A percentile compares a stretch with the other conserved stretches of the same genome.
These are phyloP conservation scores for Calameuta idolon DNA, from an alignment of 2,888 invertebrate genomes.

Conservation along the genomic window DNA sequence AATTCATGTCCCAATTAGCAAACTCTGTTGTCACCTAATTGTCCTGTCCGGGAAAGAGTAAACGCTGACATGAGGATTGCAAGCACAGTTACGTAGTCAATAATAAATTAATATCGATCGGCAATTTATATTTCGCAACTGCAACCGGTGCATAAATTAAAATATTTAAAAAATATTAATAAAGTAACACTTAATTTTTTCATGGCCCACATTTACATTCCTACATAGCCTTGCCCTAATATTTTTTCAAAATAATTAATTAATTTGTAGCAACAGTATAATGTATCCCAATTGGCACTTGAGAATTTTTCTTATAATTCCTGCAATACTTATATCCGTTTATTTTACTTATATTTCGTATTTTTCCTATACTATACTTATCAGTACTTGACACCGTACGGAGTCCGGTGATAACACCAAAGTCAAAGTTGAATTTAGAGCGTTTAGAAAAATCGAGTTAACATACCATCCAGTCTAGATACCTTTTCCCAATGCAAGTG, in stretches of 20 bases:
- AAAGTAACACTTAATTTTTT: not conserved
- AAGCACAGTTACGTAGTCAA: conserved; percentile 24
- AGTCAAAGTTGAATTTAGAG: not conserved
- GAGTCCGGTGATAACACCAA: not conserved
- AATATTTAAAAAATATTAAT: not conserved
- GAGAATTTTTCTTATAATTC: not conserved
- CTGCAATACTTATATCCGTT: not conserved
- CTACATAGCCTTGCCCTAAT: not conserved
- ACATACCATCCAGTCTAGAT: not conserved
- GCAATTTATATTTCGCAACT: not conserved
- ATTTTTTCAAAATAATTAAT: not conserved
- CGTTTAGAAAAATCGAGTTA: not conserved
- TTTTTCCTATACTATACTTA: not conserved
- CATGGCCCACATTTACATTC: not conserved
- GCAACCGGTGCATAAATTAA: not conserved
- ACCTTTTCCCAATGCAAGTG: not conserved
- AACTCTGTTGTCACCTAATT: conserved; percentile 40
- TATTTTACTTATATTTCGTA: not conserved
- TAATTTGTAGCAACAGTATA: not conserved
- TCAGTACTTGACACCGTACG: not conserved
- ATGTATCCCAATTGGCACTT: not conserved
- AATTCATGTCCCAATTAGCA: not conserved
- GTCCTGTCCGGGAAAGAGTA: conserved; percentile 33
- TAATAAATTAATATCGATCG: not conserved
- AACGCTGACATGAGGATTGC: conserved; percentile 44